Base-by-base conservation (phyloP, 1,140 invertebrate species). In the Drosophila tani region DNA sequence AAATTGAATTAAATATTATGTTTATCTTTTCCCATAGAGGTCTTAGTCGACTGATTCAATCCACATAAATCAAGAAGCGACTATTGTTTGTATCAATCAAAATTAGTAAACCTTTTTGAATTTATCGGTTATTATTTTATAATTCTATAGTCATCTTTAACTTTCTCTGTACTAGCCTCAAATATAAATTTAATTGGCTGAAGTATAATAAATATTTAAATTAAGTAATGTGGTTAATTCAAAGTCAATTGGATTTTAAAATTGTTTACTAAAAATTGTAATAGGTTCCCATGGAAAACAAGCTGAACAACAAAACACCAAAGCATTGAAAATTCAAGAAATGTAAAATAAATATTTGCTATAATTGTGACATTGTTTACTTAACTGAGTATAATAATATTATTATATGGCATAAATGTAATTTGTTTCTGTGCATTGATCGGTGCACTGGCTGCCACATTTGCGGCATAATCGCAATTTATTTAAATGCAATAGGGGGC, bases 381-480 rank as follows among this genome's bases (percentile, higher is more conserved):
- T 7, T 12, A 17, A 35, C 29, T 32, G 29, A 32, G 2, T 9
- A 32, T 32, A 32, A 32, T 40, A 40, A 14, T 40, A 40, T 11
- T 40, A 35, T 35, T 35, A 11, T 3, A 35, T 41, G 1, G 6
- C 41, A 43, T 29, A 15, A n/a, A 21, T 12, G 4, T 12, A 7
- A 14, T 70, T 68, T 68, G 0, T 56, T 24, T 12, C 40, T 19
- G 49, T 70, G 67, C 67, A 27, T 2, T 17, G 75, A 46, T 62
- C 63, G 47, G 15, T 47, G 50, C 70, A 68, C 70, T 75, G 71
- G 41, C 74, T 82, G 85, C 85, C 86, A 90, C 85, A 91, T 90
- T 90, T 85, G 85, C 71, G 82, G 65, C 71, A 90, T 90, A 90
- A 90, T 90, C 85, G 85, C 85, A 90, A 90, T 90, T 90, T 90